Percentiles rank a stretch among this genome's conserved stretches.
Conservation (phyloP, 2,113 vertebrate species). For the Tenrec ecaudatus region DNA sequence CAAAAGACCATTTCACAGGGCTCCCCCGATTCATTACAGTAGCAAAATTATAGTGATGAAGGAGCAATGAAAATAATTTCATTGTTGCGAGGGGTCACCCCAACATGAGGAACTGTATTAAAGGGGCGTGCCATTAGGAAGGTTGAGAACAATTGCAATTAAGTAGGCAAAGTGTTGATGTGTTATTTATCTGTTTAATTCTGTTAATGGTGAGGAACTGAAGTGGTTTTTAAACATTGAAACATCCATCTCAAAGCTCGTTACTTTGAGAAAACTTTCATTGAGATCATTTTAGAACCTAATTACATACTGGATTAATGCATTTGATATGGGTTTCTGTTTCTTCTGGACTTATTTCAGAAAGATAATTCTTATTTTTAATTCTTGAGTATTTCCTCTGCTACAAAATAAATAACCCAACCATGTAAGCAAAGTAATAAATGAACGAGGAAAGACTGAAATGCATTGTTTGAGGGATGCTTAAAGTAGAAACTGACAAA, state of each 20-base stretch:
- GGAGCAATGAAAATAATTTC: no score
- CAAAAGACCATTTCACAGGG: no score
- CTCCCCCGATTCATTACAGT: no score
- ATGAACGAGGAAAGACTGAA: background rate
- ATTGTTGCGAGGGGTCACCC: no score
- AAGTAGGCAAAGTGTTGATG: background rate
- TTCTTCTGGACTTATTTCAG: conserved; percentile 7
- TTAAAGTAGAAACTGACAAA: background rate
- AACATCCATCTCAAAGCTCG: background rate
- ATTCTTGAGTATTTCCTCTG: background rate
- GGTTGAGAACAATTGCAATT: background rate
- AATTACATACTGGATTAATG: background rate
- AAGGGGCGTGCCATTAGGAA: no score
- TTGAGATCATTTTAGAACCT: background rate
- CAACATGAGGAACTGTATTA: no score
- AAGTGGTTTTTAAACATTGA: background rate
- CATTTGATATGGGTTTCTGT: background rate
- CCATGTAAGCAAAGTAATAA: background rate
- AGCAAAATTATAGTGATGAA: no score
- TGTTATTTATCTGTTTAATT: background rate
- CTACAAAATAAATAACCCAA: conserved; percentile 2
- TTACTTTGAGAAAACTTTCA: background rate
- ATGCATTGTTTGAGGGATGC: background rate
- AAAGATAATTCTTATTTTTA: background rate
- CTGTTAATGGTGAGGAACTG: background rate